These are phyloP conservation scores for Agrochola lychnidis DNA, from an alignment of 2,888 invertebrate species.

Conservation along the genomic window DNA sequence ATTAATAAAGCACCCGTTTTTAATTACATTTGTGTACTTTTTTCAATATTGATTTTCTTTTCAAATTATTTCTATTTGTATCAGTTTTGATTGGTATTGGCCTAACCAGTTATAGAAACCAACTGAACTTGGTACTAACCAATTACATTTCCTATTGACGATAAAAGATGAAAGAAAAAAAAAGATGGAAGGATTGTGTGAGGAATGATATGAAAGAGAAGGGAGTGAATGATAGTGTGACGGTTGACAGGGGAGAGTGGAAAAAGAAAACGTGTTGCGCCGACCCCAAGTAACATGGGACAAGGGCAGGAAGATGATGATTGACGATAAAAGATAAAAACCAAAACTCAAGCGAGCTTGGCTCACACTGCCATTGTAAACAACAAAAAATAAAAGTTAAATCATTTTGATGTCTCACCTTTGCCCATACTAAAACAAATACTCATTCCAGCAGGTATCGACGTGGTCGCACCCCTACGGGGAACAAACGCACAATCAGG, in stretches of 20 bases:
- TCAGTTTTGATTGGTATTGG: background rate
- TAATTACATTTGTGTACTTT: background rate
- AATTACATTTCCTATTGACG: background rate
- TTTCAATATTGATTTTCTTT: background rate
- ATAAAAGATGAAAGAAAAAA: too few species aligned
- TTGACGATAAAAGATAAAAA: too few species aligned
- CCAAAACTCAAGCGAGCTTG: background rate
- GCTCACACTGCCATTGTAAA: conserved; percentile 1
- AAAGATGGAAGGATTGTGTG: too few species aligned
- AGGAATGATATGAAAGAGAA: too few species aligned
- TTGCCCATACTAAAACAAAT: conserved; percentile 27
- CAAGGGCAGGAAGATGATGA: too few species aligned
- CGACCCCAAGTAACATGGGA: too few species aligned
- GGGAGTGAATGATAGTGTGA: too few species aligned
- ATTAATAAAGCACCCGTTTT: too few species aligned
- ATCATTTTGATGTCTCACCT: conserved; percentile 5
- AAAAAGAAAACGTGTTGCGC: too few species aligned
- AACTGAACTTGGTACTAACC: background rate
- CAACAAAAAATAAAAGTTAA: background rate
- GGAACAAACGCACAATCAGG: conserved; percentile 45
- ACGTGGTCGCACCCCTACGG: conserved; percentile 42
- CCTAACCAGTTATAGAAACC: background rate
- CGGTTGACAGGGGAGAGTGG: too few species aligned
- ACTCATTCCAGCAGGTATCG: conserved; percentile 38
- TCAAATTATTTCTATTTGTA: background rate